Evolutionary conservation across 2,113 vertebrate species (phyloP), one percentile per base, ranked within the genome.

Genomic region (Morphnarchus princeps): DNA sequence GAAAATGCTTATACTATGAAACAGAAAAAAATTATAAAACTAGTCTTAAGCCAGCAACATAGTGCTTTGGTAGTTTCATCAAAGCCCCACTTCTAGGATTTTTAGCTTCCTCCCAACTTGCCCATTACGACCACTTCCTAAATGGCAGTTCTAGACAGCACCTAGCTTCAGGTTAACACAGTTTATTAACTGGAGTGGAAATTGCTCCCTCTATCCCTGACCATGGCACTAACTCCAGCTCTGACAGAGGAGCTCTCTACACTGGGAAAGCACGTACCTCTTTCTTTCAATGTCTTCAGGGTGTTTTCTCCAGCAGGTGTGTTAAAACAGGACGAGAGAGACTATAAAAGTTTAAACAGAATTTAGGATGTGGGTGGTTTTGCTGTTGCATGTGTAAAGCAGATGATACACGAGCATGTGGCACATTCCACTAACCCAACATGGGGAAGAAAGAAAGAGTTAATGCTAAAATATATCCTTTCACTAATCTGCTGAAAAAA

Each of bases 391-490:
- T 0, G 1, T 11, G 22, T 22, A 36, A 36, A 70, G 16, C 12
- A 49, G 43, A 66, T 3, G 6, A 78, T 15, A n/a, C 4, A 8
- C 0, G 10, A 74, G 28, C 12, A 57, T 28, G 22, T 3, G 5
- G n/a, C n/a, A 36, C n/a, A 73, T 57, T 31, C n/a, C 43, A 42
- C n/a, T 42, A 76, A 47, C 13, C 10, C 38, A 26, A 9, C 8
- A 20, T 0, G 3, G 16, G 26, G 11, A 71, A 62, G 28, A 57
- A 74, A 55, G 32, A 55, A 50, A 26, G 12, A 36, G 9, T 26
- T 47, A 62, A 74, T 11, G 42, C 28, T 25, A 16, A 45, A 76
- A 43, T 20, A 29, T 0, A 34, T 52, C 55, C 17, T 54, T 36
- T 38, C 29, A 10, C 31, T 36, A 7, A 79, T 8, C 38, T 36